Conservation (phyloP, 2,797 vertebrate species). For the Anabacerthia variegaticeps region DNA sequence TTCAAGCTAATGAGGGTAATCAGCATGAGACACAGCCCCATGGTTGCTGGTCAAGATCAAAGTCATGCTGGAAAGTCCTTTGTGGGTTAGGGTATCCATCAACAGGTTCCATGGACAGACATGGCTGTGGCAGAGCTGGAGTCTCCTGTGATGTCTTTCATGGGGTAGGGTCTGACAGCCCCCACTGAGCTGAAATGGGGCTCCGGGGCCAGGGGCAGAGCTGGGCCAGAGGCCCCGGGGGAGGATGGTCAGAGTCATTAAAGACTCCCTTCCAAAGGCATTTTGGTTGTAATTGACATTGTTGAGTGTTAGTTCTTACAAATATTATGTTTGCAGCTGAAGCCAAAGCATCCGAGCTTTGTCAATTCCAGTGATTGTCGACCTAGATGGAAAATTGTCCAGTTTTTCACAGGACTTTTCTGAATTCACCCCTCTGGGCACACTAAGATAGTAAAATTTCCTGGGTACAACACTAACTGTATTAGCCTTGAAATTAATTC, state of each 20-base stretch:
- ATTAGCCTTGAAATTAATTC: not conserved
- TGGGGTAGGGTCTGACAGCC: not conserved
- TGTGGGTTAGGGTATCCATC: not conserved
- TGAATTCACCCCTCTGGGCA: not conserved
- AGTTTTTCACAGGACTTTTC: not conserved
- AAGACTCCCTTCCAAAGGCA: not conserved
- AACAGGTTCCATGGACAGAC: not conserved
- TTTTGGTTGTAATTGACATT: not conserved
- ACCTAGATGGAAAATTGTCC: not conserved
- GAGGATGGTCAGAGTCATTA: not conserved
- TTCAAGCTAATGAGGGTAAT: not conserved
- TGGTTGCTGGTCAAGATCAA: not conserved
- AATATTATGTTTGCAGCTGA: not conserved
- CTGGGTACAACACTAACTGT: not conserved
- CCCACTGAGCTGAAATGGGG: not conserved
- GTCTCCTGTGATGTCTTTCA: not conserved
- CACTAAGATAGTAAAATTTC: not conserved
- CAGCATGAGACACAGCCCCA: accelerated
- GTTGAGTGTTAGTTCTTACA: not conserved
- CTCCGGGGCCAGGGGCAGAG: not conserved
- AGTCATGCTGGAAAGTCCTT: not conserved
- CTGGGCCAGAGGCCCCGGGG: not conserved
- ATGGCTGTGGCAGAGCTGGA: not conserved
- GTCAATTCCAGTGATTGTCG: not conserved
- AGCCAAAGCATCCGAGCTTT: not conserved